Evolutionary conservation across 2,797 vertebrate species (phyloP), one percentile per base, ranked within the genome.

Genomic region (Onychomys torridus): DNA sequence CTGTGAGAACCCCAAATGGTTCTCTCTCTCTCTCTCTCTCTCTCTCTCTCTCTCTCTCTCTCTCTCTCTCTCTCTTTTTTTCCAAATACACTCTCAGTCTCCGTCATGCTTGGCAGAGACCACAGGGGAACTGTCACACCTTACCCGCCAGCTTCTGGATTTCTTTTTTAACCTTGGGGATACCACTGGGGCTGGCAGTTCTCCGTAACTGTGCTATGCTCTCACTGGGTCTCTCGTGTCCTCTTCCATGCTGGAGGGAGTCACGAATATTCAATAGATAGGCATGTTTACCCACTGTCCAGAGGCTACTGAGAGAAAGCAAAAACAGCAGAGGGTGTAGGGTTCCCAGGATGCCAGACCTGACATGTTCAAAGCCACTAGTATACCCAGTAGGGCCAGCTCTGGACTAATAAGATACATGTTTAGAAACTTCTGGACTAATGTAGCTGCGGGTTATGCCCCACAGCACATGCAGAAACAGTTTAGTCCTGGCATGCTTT

Each of bases 11-110:
- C 6, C 11, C 21, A n/a, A 37, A 34, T 34, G 13, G 57, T 11
- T 57, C 88, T n/a, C 9, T 17, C n/a, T 6, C 7, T 2, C n/a
- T n/a, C n/a, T n/a, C n/a, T n/a, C n/a, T n/a, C n/a, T n/a, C n/a
- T n/a, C n/a, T n/a, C n/a, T n/a, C 9, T 17, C n/a, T 6, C 7
- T 2, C n/a, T n/a, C 9, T 17, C n/a, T 6, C 7, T 2, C n/a
- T n/a, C n/a, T n/a, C n/a, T n/a, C n/a, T n/a, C n/a, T n/a, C n/a
- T n/a, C n/a, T n/a, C n/a, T n/a, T n/a, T n/a, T n/a, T 37, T 57
- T 34, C 32, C 32, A 43, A 4, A 14, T 11, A 4, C 40, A 17
- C 21, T 4, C 73, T n/a, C 6, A 1, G 55, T 3, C 71, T 6
- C 57, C 61, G 57, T 77, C 32, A 89, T 23, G 4, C 6, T 59